Evolutionary conservation across 2,888 invertebrate species (phyloP).

Genomic region (Eristalinus sepulchralis): DNA sequence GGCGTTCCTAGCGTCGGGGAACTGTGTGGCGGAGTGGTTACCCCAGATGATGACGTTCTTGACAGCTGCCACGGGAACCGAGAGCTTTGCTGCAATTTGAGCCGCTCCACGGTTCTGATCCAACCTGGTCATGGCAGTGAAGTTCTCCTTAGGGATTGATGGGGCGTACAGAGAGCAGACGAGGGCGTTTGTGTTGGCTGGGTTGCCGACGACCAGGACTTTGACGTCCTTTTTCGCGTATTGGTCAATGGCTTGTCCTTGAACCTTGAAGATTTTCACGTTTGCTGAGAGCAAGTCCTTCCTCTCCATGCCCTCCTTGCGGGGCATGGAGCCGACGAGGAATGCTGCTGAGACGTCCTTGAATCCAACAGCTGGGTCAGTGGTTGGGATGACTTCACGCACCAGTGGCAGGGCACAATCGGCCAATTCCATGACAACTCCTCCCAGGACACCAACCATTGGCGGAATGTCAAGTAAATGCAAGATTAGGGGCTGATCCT

Average conservation of each 20-base stretch:
- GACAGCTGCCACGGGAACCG: conserved; percentile 87
- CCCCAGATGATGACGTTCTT: conserved; percentile 99
- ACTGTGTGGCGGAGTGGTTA: conserved; percentile 99
- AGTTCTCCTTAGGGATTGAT: conserved; percentile 97
- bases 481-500: conserved; percentile 91
- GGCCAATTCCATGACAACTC: conserved; percentile 98
- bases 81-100: conserved; percentile 89
- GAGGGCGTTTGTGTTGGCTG: conserved; percentile 98
- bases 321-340: conserved; percentile 98
- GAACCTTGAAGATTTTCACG: conserved; percentile 98
- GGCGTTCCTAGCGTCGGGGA: conserved; percentile 94
- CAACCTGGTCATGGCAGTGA: conserved; percentile 98
- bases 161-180: conserved; percentile 98
- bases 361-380: conserved; percentile 95
- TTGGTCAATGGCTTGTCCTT: conserved; percentile 96
- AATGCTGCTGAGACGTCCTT: conserved; percentile 97
- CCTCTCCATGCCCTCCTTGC: conserved; percentile 98
- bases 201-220: conserved; percentile 98
- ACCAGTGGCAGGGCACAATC: conserved; percentile 97
- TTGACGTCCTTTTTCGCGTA: conserved; percentile 95
- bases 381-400: conserved; percentile 91
- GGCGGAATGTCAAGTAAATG: conserved; percentile 96
- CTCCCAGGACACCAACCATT: conserved; percentile 98
- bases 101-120: conserved; percentile 99
- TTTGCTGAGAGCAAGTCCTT: conserved; percentile 98